Evolutionary conservation across 2,797 vertebrate genomes (phyloP).

Genomic region (Cheirogaleus major): DNA sequence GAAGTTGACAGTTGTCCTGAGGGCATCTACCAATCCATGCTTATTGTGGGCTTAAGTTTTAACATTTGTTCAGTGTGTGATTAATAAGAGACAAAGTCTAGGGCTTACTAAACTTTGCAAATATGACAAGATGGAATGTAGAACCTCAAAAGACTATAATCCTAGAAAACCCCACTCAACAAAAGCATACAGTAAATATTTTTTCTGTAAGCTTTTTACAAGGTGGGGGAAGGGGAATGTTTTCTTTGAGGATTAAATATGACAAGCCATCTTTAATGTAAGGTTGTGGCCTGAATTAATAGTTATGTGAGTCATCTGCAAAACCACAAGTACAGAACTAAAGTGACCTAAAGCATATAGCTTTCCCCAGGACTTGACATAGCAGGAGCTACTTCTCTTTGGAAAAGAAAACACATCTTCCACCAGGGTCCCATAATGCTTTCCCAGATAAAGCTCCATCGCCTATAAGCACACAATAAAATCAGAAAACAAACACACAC

Average conservation of each 20-base stretch:
- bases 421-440: not conserved
- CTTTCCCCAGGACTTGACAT: not conserved
- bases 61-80: not conserved
- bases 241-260: not conserved
- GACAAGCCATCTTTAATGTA: not conserved
- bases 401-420: not conserved
- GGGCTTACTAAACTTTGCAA: not conserved
- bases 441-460: not conserved
- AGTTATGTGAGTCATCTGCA: not conserved
- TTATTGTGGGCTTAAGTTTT: not conserved
- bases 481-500: not conserved
- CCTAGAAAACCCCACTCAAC: not conserved
- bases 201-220: not conserved
- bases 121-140: not conserved
- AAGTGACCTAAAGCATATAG: not conserved
- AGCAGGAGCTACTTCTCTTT: not conserved
- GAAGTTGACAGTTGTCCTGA: not conserved
- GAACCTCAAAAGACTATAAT: not conserved
- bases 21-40: not conserved
- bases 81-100: not conserved
- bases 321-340: not conserved
- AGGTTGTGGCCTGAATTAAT: not conserved
- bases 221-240: not conserved
- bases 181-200: not conserved
- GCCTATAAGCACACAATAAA: not conserved